A percentile compares a stretch with the other conserved stretches of the same genome.
phyloP scores from a whole-genome alignment of 2,113 vertebrate genomes.

The Oriolus oriolus region DNA sequence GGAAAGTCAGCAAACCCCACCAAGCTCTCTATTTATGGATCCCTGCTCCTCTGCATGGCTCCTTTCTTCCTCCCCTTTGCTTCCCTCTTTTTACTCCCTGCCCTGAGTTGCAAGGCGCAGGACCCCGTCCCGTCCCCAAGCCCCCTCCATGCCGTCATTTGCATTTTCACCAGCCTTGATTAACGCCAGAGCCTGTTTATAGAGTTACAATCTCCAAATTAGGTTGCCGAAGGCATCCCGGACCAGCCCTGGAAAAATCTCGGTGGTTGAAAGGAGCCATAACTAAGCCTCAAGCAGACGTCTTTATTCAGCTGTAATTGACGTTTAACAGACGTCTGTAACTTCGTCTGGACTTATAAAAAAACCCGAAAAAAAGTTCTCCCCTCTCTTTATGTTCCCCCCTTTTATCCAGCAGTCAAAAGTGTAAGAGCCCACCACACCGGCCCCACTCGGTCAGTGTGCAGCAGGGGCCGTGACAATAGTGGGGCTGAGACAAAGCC shows the following conservation, averaged over 20 bases:
- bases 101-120: background rate
- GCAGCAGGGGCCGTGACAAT: conserved; percentile 69
- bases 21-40: conserved; percentile 2
- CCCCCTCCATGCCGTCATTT: conserved; percentile 22
- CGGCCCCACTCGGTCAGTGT: conserved; percentile 66
- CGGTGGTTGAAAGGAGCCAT: conserved; percentile 62
- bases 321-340: conserved; percentile 76
- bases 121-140: background rate
- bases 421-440: conserved; percentile 66
- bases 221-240: conserved; percentile 68
- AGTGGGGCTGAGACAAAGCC: conserved; percentile 70
- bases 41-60: background rate
- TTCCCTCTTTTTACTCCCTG: background rate
- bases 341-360: conserved; percentile 74
- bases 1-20: background rate
- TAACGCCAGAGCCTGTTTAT: conserved; percentile 61
- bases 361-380: conserved; percentile 47
- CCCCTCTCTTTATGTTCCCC: conserved; percentile 68
- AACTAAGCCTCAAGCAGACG: conserved; percentile 73
- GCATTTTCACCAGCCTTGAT: conserved; percentile 62
- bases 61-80: conserved; percentile 1
- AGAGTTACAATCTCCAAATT: conserved; percentile 72
- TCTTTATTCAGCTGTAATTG: conserved; percentile 80
- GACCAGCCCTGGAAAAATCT: conserved; percentile 66
- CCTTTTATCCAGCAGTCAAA: conserved; percentile 75